Evolutionary conservation across 2,888 invertebrate genomes (phyloP).

Genomic region (Acanthosoma haemorrhoidale): DNA sequence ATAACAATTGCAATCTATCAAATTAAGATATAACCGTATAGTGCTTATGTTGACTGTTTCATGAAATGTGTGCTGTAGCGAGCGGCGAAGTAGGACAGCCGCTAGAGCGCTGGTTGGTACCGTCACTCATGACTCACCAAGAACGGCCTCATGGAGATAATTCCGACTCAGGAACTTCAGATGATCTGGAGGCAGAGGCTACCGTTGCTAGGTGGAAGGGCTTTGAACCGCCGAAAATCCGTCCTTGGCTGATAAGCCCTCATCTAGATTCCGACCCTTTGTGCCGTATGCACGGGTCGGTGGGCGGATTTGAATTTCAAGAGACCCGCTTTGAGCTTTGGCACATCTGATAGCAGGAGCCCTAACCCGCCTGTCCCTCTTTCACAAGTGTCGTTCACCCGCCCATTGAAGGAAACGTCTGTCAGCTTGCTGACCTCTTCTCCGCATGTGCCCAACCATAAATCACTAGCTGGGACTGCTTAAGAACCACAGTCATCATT

Average conservation of each 20-base stretch:
- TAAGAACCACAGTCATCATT: too few relatives aligned
- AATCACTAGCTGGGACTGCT: too few relatives aligned
- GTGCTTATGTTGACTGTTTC: too few relatives aligned
- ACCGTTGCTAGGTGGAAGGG: not conserved
- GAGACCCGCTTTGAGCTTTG: not conserved
- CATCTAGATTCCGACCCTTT: not conserved
- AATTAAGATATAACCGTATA: too few relatives aligned
- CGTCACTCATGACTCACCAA: too few relatives aligned
- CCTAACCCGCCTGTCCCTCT: not conserved
- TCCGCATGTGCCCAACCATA: not conserved
- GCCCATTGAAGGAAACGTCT: not conserved
- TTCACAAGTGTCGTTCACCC: conserved; percentile 7
- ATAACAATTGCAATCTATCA: too few relatives aligned
- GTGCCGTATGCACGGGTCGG: not conserved
- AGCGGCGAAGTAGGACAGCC: too few relatives aligned
- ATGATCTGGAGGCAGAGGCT: not conserved
- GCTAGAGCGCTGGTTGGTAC: too few relatives aligned
- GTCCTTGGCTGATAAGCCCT: conserved; percentile 2
- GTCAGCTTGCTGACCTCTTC: not conserved
- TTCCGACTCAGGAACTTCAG: not conserved
- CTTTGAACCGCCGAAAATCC: not conserved
- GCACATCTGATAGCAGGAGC: not conserved
- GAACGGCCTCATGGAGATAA: too few relatives aligned
- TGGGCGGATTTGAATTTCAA: not conserved
- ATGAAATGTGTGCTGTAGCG: too few relatives aligned